phyloP scores from a whole-genome alignment of 1,140 invertebrate genomes.

The Lethocerus indicus region DNA sequence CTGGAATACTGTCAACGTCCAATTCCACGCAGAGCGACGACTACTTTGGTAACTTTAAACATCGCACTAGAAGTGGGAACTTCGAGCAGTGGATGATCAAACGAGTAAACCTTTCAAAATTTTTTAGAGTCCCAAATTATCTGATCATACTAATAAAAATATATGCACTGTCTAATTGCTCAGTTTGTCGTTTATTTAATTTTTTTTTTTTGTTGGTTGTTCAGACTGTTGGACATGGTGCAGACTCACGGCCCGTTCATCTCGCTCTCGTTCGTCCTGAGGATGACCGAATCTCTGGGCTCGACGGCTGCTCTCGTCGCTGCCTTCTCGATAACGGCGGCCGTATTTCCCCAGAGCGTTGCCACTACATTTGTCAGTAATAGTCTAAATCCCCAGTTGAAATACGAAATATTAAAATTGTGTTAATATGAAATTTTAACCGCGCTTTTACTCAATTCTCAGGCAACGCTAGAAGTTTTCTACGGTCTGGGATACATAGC shows the following conservation, averaged over 20 bases:
- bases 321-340: conserved; percentile 41
- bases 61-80: too few species aligned
- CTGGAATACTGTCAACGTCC: too few species aligned
- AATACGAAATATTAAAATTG: too few species aligned
- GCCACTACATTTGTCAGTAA: conserved; percentile 40
- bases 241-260: conserved; percentile 33
- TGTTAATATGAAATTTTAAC: too few species aligned
- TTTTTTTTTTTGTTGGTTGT: conserved; percentile 17
- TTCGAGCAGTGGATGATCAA: too few species aligned
- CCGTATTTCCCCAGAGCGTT: conserved; percentile 39
- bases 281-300: conserved; percentile 41
- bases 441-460: too few species aligned
- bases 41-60: too few species aligned
- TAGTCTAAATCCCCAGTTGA: not conserved
- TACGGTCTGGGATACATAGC: conserved; percentile 39
- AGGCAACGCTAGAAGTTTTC: conserved; percentile 42
- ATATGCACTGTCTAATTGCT: too few species aligned
- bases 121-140: not conserved
- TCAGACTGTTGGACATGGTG: conserved; percentile 33
- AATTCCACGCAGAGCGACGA: too few species aligned
- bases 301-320: conserved; percentile 42
- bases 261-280: conserved; percentile 34
- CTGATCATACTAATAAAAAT: not conserved
- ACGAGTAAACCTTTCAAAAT: too few species aligned
- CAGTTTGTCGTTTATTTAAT: too few species aligned